Evolutionary conservation across 2,113 vertebrate genomes (phyloP), one percentile per base, ranked within the genome.

Genomic region (Copsychus sechellarum): DNA sequence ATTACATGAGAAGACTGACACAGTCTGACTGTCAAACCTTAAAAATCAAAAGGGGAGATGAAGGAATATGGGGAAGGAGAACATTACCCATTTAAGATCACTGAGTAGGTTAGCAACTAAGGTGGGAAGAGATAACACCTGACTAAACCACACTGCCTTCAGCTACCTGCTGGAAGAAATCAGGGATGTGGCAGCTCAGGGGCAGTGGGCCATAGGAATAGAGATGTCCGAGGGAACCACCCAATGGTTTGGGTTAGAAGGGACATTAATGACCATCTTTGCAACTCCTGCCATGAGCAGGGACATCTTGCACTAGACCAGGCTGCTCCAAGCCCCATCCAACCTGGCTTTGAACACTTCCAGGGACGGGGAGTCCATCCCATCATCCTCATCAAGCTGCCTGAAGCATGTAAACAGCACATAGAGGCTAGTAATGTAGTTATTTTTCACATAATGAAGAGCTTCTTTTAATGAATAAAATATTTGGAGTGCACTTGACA

Each of bases 401-500:
- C 34, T 14, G 11, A 40, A 45, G 70, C 64, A 28, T 3, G 22
- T 5, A 21, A 51, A 58, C 73, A 81, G 67, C 66, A 58, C 14
- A 26, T 0, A 45, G 23, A 42, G 33, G 8, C 22, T 40, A 54
- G 51, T 8, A 78, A 34, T 3, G 2, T 5, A 22, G 14, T 38
- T 64, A 57, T 62, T 85, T 85, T 25, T 48, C 42, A 66, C 29
- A 24, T 50, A 62, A 87, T 33, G 74, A 40, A 76, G 18, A 66
- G n/a, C 34, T 79, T 33, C 34, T 48, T 91, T 89, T 73, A 64
- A 94, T 66, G 79, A 93, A 78, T 76, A 92, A 92, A 96, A 74
- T 92, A 96, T 78, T 72, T 87, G 79, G 74, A 91, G 81, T 61
- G 69, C 48, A 89, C 90, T 89, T 91, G 51, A 73, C 61, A 74